Conservation (phyloP, 2,797 vertebrate genomes). For the Acanthis flammea region DNA sequence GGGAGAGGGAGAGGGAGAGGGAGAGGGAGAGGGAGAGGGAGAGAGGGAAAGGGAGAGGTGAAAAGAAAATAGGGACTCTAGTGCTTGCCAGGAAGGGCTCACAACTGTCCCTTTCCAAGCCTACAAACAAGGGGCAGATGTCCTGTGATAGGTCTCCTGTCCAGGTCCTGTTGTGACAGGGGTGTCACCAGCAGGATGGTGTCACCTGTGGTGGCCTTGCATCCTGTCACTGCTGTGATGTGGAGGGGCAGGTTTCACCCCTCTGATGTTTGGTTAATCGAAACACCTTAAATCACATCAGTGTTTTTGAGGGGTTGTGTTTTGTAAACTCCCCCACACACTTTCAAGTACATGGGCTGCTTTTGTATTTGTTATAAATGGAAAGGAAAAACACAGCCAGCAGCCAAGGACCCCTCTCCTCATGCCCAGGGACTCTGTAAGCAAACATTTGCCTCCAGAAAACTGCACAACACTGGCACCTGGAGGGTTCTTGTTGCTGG, state of each 20-base stretch:
- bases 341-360: constrained; percentile 5
- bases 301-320: not conserved
- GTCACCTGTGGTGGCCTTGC: not conserved
- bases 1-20: not conserved
- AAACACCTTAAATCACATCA: constrained; percentile 38
- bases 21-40: too few relatives aligned
- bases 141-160: not conserved
- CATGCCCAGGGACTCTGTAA: not conserved
- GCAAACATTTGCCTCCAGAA: not conserved
- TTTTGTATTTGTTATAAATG: constrained; percentile 12
- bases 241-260: constrained; percentile 26
- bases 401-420: not conserved
- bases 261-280: constrained; percentile 39
- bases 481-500: not conserved
- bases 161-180: fast-evolving
- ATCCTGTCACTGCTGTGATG: not conserved
- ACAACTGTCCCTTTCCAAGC: not conserved
- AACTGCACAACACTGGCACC: not conserved
- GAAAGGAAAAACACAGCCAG: not conserved
- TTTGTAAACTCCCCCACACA: not conserved
- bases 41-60: not conserved
- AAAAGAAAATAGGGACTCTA: not conserved
- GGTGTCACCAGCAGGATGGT: not conserved
- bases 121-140: not conserved
- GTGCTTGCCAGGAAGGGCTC: not conserved